Conservation (phyloP, 1,140 invertebrate species). For the Pollicipes pollicipes region DNA sequence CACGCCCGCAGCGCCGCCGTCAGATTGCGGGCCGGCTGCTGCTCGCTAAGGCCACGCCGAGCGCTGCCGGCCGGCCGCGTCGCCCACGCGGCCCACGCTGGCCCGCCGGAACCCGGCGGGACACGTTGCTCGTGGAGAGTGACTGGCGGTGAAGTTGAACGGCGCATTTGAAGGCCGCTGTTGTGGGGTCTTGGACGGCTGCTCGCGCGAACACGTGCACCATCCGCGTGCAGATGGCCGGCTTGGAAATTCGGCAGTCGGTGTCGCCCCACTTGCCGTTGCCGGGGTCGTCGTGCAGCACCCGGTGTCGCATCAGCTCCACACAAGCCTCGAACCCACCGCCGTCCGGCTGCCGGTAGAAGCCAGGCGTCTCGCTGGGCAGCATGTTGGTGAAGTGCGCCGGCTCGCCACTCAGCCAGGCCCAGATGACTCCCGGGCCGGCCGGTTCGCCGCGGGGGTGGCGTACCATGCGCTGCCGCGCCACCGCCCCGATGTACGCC, state of each 20-base stretch:
- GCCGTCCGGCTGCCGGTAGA: not conserved
- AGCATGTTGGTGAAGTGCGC: not conserved
- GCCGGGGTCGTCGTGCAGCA: not conserved
- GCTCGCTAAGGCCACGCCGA: not conserved
- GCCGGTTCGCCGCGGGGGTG: not conserved
- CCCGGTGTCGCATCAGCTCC: not conserved
- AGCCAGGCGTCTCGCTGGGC: not conserved
- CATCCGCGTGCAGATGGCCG: not conserved
- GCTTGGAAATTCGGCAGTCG: not conserved
- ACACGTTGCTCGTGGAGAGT: not conserved
- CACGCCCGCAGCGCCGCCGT: not conserved
- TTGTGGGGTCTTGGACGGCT: not conserved
- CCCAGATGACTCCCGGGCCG: not conserved
- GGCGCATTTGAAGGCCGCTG: too few species aligned
- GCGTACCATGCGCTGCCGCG: not conserved
- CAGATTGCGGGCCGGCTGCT: not conserved
- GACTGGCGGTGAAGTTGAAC: too few species aligned
- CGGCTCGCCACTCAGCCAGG: not conserved
- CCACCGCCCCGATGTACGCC: not conserved
- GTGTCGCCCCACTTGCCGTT: not conserved
- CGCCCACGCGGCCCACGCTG: not conserved
- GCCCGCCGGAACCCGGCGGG: not conserved
- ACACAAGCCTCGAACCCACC: not conserved
- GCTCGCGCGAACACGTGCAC: not conserved
- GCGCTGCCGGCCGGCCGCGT: not conserved